phyloP scores from a whole-genome alignment of 2,888 invertebrate genomes.

The Embidobia sp. region DNA sequence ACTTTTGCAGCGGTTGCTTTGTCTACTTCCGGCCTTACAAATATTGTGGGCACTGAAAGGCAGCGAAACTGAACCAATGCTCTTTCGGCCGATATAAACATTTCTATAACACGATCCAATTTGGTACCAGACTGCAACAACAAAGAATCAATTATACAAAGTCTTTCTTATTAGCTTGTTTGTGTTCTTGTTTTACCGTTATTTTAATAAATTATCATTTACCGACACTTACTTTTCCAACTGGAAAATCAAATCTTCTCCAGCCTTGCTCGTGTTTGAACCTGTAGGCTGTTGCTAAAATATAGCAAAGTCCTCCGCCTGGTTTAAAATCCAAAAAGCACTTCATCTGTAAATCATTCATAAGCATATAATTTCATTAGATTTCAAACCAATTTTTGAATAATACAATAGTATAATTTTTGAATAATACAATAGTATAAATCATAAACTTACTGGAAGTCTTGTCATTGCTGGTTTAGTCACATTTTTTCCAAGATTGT shows the following conservation, averaged over 20 bases:
- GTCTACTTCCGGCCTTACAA: slow-evolving; percentile 92
- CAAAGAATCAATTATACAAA: background rate
- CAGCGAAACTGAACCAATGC: slow-evolving; percentile 91
- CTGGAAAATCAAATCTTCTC: slow-evolving; percentile 96
- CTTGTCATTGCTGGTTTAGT: slow-evolving; percentile 93
- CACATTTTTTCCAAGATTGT: slow-evolving; percentile 96
- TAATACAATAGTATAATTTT: too few species aligned
- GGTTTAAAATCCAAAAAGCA: slow-evolving; percentile 98
- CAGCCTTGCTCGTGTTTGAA: slow-evolving; percentile 98
- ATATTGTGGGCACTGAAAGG: slow-evolving; percentile 90
- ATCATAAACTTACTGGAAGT: slow-evolving; percentile 88
- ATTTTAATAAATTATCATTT: background rate
- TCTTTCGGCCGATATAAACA: slow-evolving; percentile 95
- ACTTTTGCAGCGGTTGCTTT: slow-evolving; percentile 90
- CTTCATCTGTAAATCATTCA: slow-evolving; percentile 87
- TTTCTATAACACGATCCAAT: slow-evolving; percentile 95
- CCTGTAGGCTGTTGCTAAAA: slow-evolving; percentile 95
- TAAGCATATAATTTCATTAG: background rate
- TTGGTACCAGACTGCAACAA: slow-evolving; percentile 89
- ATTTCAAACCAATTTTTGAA: too few species aligned
- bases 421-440: background rate
- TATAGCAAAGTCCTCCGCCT: slow-evolving; percentile 95
- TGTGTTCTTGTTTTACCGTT: too few species aligned
- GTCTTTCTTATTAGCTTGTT: too few species aligned
- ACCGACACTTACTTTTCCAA: slow-evolving; percentile 85